Conservation (phyloP, 2,113 vertebrate species). For the Mobula hypostoma region DNA sequence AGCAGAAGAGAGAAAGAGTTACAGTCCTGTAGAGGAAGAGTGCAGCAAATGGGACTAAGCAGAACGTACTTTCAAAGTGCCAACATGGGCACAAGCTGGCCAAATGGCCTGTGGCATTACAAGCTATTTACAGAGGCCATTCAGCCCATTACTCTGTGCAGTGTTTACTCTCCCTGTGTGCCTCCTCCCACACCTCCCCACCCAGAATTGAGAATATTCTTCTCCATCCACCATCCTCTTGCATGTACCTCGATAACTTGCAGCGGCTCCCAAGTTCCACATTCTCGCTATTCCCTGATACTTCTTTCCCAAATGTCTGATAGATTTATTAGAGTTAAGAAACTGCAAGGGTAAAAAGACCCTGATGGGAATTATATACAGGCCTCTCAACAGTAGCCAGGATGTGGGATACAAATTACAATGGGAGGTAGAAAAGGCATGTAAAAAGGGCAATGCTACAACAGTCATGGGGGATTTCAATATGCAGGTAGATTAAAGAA, state of each 20-base stretch:
- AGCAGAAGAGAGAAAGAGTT: background rate
- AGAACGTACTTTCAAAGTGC: background rate
- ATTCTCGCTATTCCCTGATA: background rate
- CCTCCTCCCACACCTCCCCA: background rate
- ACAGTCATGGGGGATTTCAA: no score
- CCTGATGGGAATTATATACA: no score
- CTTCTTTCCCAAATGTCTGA: no score
- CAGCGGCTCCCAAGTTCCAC: background rate
- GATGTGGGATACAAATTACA: no score
- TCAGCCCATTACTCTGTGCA: background rate
- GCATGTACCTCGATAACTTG: no score
- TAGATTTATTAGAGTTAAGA: no score
- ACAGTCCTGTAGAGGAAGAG: background rate
- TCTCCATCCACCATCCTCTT: background rate
- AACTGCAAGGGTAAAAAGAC: no score
- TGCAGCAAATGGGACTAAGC: background rate
- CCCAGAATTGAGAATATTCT: background rate
- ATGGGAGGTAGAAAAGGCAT: no score
- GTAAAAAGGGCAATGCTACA: no score
- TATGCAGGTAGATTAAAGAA: no score
- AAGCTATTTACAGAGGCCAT: background rate
- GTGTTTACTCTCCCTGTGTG: no score
- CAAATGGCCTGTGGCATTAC: background rate
- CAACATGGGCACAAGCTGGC: background rate
- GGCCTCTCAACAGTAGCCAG: no score